Evolutionary conservation across 2,888 invertebrate species (phyloP), one percentile per base, ranked within the genome.

Genomic region (Caenorhabditis sinica): DNA sequence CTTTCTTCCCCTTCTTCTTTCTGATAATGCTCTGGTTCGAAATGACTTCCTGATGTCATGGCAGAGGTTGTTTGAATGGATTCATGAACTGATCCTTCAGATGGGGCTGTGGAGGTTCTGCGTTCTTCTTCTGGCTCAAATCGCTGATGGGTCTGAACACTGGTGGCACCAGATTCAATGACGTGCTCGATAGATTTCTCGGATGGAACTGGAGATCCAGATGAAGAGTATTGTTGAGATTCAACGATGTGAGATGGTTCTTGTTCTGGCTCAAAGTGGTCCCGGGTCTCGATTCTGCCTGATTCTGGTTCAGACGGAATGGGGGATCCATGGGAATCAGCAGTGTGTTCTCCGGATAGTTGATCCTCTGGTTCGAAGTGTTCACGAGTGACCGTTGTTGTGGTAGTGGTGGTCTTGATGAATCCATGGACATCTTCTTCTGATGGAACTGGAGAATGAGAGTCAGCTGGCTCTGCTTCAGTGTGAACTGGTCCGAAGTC

Each of bases 281-380:
- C 74, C 9, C 33, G 56, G 51, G 68, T 74, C 3, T 43, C 60
- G 20, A 6, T 60, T 23, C n/a, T 33, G 45, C 28, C 51, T 17
- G 61, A 61, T 33, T 51, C 33, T n/a, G n/a, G n/a, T 20, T 77
- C 77, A 1, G 77, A 77, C 71, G 83, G 74, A 33, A 79, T 53
- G 68, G 80, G 81, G 6, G 84, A 84, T 51, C 40, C 69, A 13
- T 51, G 25, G 1, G 68, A 68, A 15, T 68, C 58, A 25, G 51
- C 74, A 2, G 36, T 25, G 23, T 61, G 45, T 5, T 13, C 15
- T 45, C n/a, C n/a, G n/a, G n/a, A n/a, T n/a, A 15, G 73, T 20
- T 61, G 43, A 28, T 28, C 72, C 17, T 74, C 74, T 28, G 61
- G 63, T 20, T 53, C 43, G 5, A 61, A 69, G 17, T 30, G 45